Base-by-base conservation (phyloP, 2,797 vertebrate genomes). In the Lagodon rhomboides region DNA sequence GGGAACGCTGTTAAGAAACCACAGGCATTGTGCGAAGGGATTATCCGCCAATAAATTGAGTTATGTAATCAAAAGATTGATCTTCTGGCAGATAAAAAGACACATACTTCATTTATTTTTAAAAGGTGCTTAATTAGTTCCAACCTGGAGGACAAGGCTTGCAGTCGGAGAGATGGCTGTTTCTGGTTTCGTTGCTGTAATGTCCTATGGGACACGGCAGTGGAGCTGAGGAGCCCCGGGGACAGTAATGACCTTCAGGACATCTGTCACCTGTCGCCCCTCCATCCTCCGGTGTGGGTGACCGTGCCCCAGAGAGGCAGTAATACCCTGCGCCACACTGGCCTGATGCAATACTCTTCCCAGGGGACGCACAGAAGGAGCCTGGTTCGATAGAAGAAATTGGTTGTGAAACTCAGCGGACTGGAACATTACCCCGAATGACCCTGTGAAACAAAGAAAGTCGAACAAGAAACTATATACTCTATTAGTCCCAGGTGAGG, bases 181-280 rank as follows among this genome's bases (percentile, higher is more conserved):
- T 98, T 68, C 88, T 85, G 68, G 90, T 85, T 6, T 82, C 92
- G 89, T 96, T 97, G 92, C 96, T 97, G n/a, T 96, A 97, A 60
- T 55, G 84, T 64, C 96, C 96, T 5, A 51, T 0, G 72, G 96
- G 96, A 80, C 97, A 98, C 0, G 93, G 94, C 44, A 89, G 73
- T 0, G 97, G 96, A 23, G 74, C 80, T 15, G 89, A 87, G 61
- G 95, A 96, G 30, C 96, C 96, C 68, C n/a, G 8, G 3, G 95
- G 93, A 85, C 97, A 98, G 84, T 96, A 98, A 89, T 96, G 86
- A 68, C 97, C 97, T 71, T 68, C 73, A 0, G 96, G 97, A 86
- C 97, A 98, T 0, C 0, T 1, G 25, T 87, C 91, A 43, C 97
- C 97, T 53, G 92, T 91, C 15, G 51, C 43, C 5, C 92, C 92